Evolutionary conservation across 2,888 invertebrate genomes (phyloP).

Genomic region (Xestia sexstrigata): DNA sequence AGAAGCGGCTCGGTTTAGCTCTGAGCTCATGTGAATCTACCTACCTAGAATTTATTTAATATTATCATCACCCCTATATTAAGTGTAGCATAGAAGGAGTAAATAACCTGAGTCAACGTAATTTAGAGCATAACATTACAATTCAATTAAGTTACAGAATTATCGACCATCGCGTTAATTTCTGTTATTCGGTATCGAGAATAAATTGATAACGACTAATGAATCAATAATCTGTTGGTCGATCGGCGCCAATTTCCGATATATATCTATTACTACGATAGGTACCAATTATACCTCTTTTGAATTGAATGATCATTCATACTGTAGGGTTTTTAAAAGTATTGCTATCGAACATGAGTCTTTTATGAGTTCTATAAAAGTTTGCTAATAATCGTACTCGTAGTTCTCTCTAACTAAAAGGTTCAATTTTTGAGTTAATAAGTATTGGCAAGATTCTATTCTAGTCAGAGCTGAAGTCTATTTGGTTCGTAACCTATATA

Average conservation of each 20-base stretch:
- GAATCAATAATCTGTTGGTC: slow-evolving; percentile 18
- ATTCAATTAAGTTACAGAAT: background rate
- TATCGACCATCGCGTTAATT: background rate
- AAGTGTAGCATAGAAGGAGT: background rate
- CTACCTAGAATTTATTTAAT: slow-evolving; percentile 21
- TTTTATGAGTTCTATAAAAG: background rate
- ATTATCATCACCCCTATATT: background rate
- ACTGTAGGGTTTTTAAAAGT: background rate
- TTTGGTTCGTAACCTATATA: background rate
- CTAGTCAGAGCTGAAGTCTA: background rate
- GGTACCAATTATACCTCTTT: background rate
- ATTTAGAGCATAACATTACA: background rate
- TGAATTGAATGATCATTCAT: background rate
- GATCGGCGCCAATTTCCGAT: slow-evolving; percentile 7
- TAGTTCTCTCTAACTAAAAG: background rate
- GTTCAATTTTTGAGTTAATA: background rate
- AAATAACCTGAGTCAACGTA: background rate
- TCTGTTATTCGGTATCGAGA: background rate
- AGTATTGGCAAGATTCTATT: background rate
- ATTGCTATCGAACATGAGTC: background rate
- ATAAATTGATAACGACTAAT: slow-evolving; percentile 1
- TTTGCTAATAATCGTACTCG: background rate
- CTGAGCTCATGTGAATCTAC: slow-evolving; percentile 25
- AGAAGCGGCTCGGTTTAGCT: slow-evolving; percentile 56
- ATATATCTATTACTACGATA: background rate